Conservation (phyloP, 2,888 invertebrate genomes). For the Thelaira solivaga region DNA sequence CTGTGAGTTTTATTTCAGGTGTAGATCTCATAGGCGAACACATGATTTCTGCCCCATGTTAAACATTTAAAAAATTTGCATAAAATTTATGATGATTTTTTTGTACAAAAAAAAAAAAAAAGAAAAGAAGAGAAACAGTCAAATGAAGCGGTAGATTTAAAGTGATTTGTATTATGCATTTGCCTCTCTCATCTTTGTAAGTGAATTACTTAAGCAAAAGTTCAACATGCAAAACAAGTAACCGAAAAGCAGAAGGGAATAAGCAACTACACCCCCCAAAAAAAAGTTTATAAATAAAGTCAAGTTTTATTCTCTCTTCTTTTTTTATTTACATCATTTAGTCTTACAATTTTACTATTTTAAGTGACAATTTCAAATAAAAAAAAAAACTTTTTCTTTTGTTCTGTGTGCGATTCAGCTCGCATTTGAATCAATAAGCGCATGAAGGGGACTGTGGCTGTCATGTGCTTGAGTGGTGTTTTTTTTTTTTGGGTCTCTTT, state of each 20-base stretch:
- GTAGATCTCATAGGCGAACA: conserved; percentile 16
- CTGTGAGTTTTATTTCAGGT: conserved; percentile 53
- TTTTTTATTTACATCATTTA: neutral
- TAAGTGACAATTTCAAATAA: neutral
- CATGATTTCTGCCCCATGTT: neutral
- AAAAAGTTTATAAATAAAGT: conserved; percentile 6
- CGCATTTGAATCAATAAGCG: no score
- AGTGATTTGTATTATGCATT: conserved; percentile 25
- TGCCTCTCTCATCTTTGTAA: no score
- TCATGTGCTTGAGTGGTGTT: no score
- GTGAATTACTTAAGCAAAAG: no score
- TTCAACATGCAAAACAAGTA: no score
- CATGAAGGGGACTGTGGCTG: neutral
- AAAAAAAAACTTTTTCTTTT: neutral
- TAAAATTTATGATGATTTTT: conserved; percentile 49
- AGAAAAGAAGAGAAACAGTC: no score
- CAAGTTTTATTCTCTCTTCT: no score
- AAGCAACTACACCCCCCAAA: neutral
- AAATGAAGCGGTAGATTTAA: conserved; percentile 51
- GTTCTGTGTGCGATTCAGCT: no score
- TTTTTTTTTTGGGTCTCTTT: no score
- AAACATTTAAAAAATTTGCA: conserved; percentile 45
- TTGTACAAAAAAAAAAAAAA: conserved; percentile 7
- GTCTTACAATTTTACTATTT: neutral
- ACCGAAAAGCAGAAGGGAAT: neutral